Evolutionary conservation across 1,140 invertebrate species (phyloP).

Genomic region (Ostrea edulis): DNA sequence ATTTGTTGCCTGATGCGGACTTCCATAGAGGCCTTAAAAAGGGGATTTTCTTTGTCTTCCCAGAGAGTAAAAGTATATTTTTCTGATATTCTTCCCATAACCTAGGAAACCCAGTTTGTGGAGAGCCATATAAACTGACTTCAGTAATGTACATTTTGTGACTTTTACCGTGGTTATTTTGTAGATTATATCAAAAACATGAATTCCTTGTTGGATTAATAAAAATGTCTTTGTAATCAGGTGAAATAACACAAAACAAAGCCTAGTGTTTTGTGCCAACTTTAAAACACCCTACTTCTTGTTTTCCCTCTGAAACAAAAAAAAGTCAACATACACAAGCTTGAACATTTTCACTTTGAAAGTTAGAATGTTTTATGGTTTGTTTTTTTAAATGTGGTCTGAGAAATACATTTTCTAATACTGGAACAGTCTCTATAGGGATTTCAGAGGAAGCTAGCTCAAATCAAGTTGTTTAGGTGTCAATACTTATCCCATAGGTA

Average conservation of each 20-base stretch:
- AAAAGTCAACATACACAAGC: neutral
- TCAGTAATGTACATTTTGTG: neutral
- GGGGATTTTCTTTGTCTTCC: neutral
- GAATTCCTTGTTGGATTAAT: neutral
- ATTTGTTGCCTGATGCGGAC: neutral
- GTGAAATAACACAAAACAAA: neutral
- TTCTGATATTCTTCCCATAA: neutral
- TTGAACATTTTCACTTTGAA: neutral
- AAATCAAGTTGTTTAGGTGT: neutral
- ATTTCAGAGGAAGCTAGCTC: no score
- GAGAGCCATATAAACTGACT: neutral
- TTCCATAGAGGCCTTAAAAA: neutral
- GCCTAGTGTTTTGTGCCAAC: neutral
- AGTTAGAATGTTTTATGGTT: no score
- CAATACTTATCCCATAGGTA: neutral
- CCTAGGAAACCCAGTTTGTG: neutral
- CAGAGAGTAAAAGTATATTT: no score
- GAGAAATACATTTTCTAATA: no score
- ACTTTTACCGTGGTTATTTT: neutral
- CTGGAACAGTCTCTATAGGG: no score
- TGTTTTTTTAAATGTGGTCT: no score
- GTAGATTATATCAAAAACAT: neutral
- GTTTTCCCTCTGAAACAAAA: neutral
- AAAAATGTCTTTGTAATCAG: neutral
- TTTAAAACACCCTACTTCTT: neutral